Conservation (phyloP, 2,113 vertebrate genomes). For the Odocoileus virginianus region DNA sequence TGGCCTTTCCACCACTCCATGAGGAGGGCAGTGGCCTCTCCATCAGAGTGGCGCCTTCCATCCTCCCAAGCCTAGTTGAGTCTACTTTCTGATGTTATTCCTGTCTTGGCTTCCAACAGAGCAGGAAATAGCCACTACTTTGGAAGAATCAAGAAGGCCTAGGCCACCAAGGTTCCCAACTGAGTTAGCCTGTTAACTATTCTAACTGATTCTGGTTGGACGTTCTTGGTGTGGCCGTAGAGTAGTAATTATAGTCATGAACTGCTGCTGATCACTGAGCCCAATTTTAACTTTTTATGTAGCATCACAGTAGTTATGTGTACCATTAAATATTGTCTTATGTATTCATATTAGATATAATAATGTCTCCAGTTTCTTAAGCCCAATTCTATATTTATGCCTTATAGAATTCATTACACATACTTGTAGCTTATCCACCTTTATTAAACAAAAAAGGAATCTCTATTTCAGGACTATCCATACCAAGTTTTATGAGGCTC, state of each 20-base stretch:
- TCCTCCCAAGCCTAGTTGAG: background rate
- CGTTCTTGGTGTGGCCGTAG: background rate
- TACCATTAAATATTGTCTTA: background rate
- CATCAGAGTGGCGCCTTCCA: background rate
- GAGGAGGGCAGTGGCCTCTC: background rate
- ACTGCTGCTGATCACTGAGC: background rate
- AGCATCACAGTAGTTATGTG: background rate
- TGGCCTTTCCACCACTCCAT: background rate
- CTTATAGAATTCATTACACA: background rate
- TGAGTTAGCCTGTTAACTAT: background rate
- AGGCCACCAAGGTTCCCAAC: background rate
- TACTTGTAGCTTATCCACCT: background rate
- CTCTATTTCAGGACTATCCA: background rate
- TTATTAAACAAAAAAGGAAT: background rate
- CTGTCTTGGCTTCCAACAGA: background rate
- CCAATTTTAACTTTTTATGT: background rate
- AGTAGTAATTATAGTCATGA: background rate
- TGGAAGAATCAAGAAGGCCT: background rate
- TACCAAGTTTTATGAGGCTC: background rate
- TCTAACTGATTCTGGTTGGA: background rate
- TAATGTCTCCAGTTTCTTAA: background rate
- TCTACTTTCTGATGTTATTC: background rate
- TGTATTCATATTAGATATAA: background rate
- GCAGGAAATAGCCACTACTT: background rate
- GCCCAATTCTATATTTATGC: background rate